Conservation (phyloP, 2,797 vertebrate species). For the Clarias pachynema region DNA sequence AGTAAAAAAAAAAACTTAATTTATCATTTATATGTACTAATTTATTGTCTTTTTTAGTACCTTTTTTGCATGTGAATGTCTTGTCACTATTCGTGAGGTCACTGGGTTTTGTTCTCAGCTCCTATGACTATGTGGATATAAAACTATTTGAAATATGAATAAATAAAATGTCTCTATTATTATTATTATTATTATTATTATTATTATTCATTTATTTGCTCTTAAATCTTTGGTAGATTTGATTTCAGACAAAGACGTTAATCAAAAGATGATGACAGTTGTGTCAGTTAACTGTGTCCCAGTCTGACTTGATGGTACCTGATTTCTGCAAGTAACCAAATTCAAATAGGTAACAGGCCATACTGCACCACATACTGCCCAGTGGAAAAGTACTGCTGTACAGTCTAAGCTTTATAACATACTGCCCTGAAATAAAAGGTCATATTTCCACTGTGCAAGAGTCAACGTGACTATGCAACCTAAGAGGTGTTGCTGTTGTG, state of each 20-base stretch:
- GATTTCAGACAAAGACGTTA: neutral
- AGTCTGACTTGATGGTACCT: neutral
- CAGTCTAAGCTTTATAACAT: conserved; percentile 33
- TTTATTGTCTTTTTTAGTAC: neutral
- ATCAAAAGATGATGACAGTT: neutral
- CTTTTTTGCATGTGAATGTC: neutral
- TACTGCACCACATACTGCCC: neutral
- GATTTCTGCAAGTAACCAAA: neutral
- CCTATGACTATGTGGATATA: neutral
- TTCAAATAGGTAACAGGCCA: neutral
- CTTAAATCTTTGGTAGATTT: neutral
- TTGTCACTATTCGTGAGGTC: neutral
- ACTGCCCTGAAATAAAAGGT: conserved; percentile 48
- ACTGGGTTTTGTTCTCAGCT: neutral
- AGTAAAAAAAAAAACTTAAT: neutral
- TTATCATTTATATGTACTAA: too few species aligned
- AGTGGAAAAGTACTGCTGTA: neutral
- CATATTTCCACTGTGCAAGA: conserved; percentile 50
- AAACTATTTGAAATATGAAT: neutral
- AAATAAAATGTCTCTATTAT: neutral
- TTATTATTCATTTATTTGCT: neutral
- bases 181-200: neutral
- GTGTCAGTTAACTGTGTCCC: neutral
- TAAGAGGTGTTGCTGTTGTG: conserved; percentile 71
- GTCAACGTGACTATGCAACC: conserved; percentile 60